Evolutionary conservation across 2,888 invertebrate genomes (phyloP), one percentile per base, ranked within the genome.

Genomic region (Eubasilissa splendida): DNA sequence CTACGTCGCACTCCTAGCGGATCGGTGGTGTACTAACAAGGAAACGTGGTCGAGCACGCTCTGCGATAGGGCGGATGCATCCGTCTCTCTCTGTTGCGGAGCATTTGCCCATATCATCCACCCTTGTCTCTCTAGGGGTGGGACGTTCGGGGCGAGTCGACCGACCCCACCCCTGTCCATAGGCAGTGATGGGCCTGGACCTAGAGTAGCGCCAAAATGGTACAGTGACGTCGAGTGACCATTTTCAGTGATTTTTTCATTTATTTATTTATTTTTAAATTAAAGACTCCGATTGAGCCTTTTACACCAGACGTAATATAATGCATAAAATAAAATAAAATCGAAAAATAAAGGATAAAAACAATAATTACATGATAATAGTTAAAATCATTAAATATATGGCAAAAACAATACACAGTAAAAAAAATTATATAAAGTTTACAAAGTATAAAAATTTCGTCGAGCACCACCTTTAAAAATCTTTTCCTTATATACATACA

Each of bases 1-100:
- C 73, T 74, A 76, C 80, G 82, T 82, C 83, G 83, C 82, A 76
- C 83, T 77, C 83, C 80, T 82, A 76, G 83, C 83, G 80, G 78
- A 59, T 76, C 80, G 80, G 80, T 79, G 82, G 58, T 82, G 80
- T 83, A 83, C 83, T 83, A 83, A 79, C 77, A 74, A 73, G 76
- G 58, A 63, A 78, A 60, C 76, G 71, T 75, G 81, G 77, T 33
- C 80, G 14, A 65, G 71, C 79, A 66, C 73, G 63, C 70, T 75
- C 73, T 52, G 22, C 56, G 66, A 63, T 73, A 74, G 77, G 77
- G 79, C 73, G 79, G 77, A 42, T 75, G 65, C 76, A 59, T 59
- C 77, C 66, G 70, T 79, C 71, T 78, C 78, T 59, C 52, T 77
- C 68, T 74, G 50, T 60, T n/a, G 54, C 59, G 58, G 68, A 53